Evolutionary conservation across 30 jellyfish, hydroid and myxozoan genomes (phyloP).

Genomic region (Catostylus mosaicus): DNA sequence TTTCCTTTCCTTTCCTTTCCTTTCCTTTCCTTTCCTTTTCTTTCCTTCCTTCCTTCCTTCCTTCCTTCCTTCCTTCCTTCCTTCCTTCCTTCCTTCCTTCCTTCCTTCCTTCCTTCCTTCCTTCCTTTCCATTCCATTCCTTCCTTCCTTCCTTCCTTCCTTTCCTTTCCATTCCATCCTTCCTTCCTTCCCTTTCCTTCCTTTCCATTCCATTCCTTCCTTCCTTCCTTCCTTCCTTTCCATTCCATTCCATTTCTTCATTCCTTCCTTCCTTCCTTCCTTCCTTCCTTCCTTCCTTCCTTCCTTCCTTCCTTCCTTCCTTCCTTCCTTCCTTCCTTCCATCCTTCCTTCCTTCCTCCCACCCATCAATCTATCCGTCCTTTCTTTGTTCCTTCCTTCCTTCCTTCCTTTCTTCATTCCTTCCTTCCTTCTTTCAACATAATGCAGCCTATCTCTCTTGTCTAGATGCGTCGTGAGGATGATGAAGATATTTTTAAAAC

Average conservation of each 20-base stretch:
- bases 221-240: neutral
- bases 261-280: neutral
- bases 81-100: neutral
- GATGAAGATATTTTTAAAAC: conserved; percentile 75
- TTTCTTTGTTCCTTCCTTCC: neutral
- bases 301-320: too few species aligned
- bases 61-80: conserved; percentile 1
- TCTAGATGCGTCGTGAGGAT: conserved; percentile 83
- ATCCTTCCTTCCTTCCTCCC: too few species aligned
- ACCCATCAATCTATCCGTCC: too few species aligned
- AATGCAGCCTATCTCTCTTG: too few species aligned
- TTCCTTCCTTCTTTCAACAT: neutral
- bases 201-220: neutral
- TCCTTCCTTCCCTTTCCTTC: neutral
- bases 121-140: too few species aligned
- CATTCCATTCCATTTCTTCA: neutral
- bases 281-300: too few species aligned
- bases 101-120: neutral
- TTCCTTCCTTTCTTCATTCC: neutral
- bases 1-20: too few species aligned
- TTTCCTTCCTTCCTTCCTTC: conserved; percentile 2
- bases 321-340: too few species aligned
- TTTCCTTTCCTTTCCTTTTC: too few species aligned
- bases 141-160: neutral
- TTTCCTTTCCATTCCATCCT: neutral